Evolutionary conservation across 2,113 vertebrate species (phyloP).

Genomic region (Hipposideros armiger): DNA sequence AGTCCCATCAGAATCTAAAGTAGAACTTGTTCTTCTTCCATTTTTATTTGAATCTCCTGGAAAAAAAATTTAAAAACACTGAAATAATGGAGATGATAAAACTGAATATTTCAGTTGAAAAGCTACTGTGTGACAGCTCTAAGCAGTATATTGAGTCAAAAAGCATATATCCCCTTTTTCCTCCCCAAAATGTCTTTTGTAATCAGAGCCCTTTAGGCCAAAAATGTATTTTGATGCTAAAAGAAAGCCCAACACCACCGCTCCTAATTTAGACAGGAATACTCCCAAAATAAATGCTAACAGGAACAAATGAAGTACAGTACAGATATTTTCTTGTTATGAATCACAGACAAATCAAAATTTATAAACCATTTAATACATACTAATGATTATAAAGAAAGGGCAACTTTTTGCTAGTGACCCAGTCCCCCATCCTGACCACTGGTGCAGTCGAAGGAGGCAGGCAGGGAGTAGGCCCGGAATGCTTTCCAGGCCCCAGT

Average conservation of each 20-base stretch:
- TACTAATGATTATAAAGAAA: not conserved
- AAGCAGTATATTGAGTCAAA: not conserved
- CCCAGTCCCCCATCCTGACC: not conserved
- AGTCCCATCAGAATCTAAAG: slow-evolving; percentile 87
- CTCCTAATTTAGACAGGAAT: not conserved
- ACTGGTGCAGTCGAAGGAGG: not conserved
- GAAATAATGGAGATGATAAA: slow-evolving; percentile 60
- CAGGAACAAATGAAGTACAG: not conserved
- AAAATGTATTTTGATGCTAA: slow-evolving; percentile 22
- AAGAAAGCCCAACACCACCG: not conserved
- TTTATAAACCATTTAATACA: not conserved
- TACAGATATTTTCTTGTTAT: not conserved
- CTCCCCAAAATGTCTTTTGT: not conserved
- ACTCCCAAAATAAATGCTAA: not conserved
- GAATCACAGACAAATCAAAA: not conserved
- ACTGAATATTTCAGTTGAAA: slow-evolving; percentile 37
- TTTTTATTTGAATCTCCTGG: slow-evolving; percentile 88
- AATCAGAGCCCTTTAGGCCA: not conserved
- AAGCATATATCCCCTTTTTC: not conserved
- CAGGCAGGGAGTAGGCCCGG: not conserved
- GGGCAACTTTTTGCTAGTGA: not conserved
- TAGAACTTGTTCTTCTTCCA: slow-evolving; percentile 85
- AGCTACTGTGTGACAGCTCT: not conserved
- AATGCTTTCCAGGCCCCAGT: not conserved
- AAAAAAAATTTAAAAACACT: slow-evolving; percentile 71